A percentile compares a stretch with the other conserved stretches of the same genome.
phyloP scores from a whole-genome alignment of 2,888 invertebrate species.

The Acronicta aceris region DNA sequence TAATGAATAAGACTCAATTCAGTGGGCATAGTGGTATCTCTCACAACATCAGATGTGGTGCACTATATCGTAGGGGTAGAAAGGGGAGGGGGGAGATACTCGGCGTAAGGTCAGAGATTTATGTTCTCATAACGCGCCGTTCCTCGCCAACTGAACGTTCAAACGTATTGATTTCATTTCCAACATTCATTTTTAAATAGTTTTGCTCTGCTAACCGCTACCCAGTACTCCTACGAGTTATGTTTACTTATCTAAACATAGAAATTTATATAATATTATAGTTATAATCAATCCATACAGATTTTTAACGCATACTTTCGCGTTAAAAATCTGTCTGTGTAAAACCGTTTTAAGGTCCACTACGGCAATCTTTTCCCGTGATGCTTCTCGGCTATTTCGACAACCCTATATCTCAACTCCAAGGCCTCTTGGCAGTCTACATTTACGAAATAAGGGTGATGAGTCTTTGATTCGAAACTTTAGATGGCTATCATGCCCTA shows the following conservation, averaged over 20 bases:
- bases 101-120: slow-evolving; percentile 83
- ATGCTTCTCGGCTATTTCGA: no score
- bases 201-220: slow-evolving; percentile 51
- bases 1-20: slow-evolving; percentile 77
- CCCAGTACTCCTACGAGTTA: slow-evolving; percentile 44
- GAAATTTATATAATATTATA: slow-evolving; percentile 22
- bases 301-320: no score
- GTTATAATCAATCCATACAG: slow-evolving; percentile 8
- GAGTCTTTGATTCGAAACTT: no score
- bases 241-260: slow-evolving; percentile 25
- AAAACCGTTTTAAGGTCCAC: no score
- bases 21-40: slow-evolving; percentile 71
- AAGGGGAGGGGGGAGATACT: slow-evolving; percentile 60
- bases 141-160: slow-evolving; percentile 79
- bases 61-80: slow-evolving; percentile 68
- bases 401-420: no score
- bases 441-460: no score
- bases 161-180: slow-evolving; percentile 84
- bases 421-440: no score
- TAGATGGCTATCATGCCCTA: no score
- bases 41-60: slow-evolving; percentile 74
- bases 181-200: slow-evolving; percentile 80
- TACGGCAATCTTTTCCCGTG: not conserved
- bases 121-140: slow-evolving; percentile 83
- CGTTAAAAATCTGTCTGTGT: not conserved